Percentiles rank a stretch among this genome's conserved stretches.
phyloP scores from a whole-genome alignment of 2,797 vertebrate species.

The Brachymystax lenok region DNA sequence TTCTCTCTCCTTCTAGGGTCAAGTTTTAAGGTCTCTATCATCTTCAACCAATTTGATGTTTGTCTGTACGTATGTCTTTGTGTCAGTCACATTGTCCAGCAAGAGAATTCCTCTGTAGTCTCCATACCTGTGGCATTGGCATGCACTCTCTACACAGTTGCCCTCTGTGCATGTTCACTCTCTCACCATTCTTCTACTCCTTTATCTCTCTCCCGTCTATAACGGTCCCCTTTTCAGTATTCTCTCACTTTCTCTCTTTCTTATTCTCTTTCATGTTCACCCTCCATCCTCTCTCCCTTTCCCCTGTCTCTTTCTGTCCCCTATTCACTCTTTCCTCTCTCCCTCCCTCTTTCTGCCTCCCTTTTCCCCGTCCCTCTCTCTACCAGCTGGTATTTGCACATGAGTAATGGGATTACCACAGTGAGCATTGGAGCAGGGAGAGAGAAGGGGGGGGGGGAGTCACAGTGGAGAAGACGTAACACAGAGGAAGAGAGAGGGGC shows the following conservation, averaged over 20 bases:
- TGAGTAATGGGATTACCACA: slow-evolving; percentile 23
- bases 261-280: slow-evolving; percentile 53
- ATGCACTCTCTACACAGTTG: slow-evolving; percentile 19
- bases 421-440: slow-evolving; percentile 1
- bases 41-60: slow-evolving; percentile 25
- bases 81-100: slow-evolving; percentile 28
- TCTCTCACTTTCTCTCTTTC: slow-evolving; percentile 34
- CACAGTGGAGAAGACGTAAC: slow-evolving; percentile 9
- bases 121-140: slow-evolving; percentile 26
- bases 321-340: neutral
- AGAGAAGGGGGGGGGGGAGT: slow-evolving; percentile 9
- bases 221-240: slow-evolving; percentile 20
- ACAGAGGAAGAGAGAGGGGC: slow-evolving; percentile 4
- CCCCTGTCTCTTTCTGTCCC: neutral
- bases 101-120: slow-evolving; percentile 28
- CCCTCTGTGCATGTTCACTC: slow-evolving; percentile 45
- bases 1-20: slow-evolving; percentile 37
- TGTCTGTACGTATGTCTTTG: neutral
- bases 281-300: slow-evolving; percentile 18
- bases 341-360: neutral
- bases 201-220: slow-evolving; percentile 25
- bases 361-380: slow-evolving; percentile 26
- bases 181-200: slow-evolving; percentile 50
- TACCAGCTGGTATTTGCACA: slow-evolving; percentile 20
- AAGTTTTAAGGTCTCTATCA: slow-evolving; percentile 18